Conservation (phyloP, 2,113 vertebrate species). For the Planiliza haematocheilus region DNA sequence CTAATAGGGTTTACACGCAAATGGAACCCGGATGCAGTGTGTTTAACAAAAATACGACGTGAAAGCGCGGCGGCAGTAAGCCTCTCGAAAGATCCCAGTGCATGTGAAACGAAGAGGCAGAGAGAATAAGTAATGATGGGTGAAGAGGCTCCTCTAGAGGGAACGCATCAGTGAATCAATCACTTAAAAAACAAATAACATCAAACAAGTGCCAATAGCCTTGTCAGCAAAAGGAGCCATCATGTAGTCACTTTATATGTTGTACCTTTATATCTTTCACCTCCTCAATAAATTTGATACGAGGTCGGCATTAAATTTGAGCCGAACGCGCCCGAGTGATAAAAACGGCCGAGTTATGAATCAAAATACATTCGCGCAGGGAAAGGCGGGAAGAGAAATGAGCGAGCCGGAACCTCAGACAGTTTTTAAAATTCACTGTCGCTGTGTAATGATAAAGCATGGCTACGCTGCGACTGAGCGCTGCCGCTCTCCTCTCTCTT, state of each 20-base stretch:
- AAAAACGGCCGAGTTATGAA: slow-evolving; percentile 70
- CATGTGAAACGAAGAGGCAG: not conserved
- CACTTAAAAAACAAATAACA: slow-evolving; percentile 75
- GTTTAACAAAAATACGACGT: slow-evolving; percentile 6
- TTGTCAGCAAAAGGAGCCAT: slow-evolving; percentile 75
- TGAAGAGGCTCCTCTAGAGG: slow-evolving; percentile 15
- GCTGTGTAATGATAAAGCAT: slow-evolving; percentile 63
- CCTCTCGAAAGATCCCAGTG: not conserved
- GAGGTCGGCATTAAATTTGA: slow-evolving; percentile 67
- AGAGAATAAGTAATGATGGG: slow-evolving; percentile 12
- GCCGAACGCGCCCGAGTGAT: slow-evolving; percentile 64
- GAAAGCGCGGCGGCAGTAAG: not conserved
- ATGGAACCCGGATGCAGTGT: not conserved
- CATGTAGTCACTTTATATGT: slow-evolving; percentile 66
- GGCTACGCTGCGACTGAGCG: slow-evolving; percentile 11
- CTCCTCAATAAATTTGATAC: slow-evolving; percentile 74
- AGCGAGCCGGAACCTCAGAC: slow-evolving; percentile 33
- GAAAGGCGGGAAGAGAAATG: slow-evolving; percentile 46
- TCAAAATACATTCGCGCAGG: slow-evolving; percentile 61
- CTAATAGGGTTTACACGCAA: slow-evolving; percentile 6
- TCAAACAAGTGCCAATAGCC: slow-evolving; percentile 64
- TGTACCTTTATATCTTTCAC: slow-evolving; percentile 60
- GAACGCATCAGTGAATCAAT: slow-evolving; percentile 66
- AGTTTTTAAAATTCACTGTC: slow-evolving; percentile 68
- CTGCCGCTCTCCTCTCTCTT: slow-evolving; percentile 23